Base-by-base conservation (phyloP, 2,113 vertebrate genomes). In the Gallinago jamesoni region DNA sequence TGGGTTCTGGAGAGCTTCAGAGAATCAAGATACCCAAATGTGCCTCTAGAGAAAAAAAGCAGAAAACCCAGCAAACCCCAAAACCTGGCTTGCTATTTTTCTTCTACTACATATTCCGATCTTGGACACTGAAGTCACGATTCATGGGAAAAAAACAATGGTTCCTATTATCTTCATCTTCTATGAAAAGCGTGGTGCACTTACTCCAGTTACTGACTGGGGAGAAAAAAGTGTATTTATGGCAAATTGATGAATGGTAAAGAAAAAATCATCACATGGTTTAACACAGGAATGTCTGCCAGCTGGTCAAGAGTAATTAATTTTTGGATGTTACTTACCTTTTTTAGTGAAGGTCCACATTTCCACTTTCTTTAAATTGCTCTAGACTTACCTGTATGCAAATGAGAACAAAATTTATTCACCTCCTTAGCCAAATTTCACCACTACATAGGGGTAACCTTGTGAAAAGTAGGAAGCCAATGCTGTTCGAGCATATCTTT, bases 361-460 rank as follows among this genome's bases (percentile, higher is more conserved):
- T 73, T 87, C 31, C 30, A 57, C 14, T 57, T n/a, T 1, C 13
- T 30, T 30, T 19, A 70, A 57, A 85, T 45, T 66, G 14, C 39
- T 93, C 55, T 67, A 45, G 79, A 78, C 73, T 94, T 87, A 82
- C 77, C 48, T 85, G 9, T 41, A 16, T 83, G 67, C 56, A 86
- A 92, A 72, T 77, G 30, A 83, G 30, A 57, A 4, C 13, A 67
- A 84, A 62, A 84, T 81, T 19, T 52, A 66, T 90, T 70, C n/a
- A 76, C 67, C 52, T 94, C 18, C 68, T 39, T 81, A 84, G 52
- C 45, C 30, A 39, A 59, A 57, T 67, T 69, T 88, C 70, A 75
- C 10, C 39, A 45, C 35, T 76, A 17, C 27, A 7, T 8, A 53
- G 31, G 37, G 70, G 10, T 59, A 77, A 78, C 17, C 47, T 74